Evolutionary conservation across 2,113 vertebrate species (phyloP).

Genomic region (Calyptomena viridis): DNA sequence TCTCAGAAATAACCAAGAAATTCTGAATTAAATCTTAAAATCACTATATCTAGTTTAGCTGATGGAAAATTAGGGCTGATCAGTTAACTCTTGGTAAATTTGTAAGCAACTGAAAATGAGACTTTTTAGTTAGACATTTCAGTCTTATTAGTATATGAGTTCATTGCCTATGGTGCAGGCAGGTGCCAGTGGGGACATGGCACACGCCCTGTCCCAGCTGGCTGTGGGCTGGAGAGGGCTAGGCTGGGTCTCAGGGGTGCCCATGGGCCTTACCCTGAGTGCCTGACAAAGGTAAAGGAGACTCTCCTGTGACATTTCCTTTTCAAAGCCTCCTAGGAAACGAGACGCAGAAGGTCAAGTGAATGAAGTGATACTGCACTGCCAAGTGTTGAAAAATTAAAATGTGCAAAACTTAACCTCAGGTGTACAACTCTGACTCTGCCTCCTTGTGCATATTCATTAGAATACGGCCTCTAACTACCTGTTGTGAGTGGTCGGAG

Average conservation of each 20-base stretch:
- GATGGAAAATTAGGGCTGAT: neutral
- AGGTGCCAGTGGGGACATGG: neutral
- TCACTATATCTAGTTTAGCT: neutral
- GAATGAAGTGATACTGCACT: neutral
- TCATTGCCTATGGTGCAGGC: neutral
- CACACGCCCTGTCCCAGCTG: fast-evolving
- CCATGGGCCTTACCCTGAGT: fast-evolving
- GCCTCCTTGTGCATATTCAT: constrained; percentile 66
- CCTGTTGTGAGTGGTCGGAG: neutral
- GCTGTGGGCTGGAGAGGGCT: neutral
- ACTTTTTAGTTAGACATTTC: neutral
- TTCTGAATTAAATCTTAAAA: constrained; percentile 7
- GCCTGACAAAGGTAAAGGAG: neutral
- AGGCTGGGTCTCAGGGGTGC: neutral
- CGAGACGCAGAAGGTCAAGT: neutral
- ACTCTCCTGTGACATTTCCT: neutral
- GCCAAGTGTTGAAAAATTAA: neutral
- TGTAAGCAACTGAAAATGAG: neutral
- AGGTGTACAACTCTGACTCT: constrained; percentile 53
- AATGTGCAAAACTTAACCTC: constrained; percentile 50
- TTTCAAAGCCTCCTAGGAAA: neutral
- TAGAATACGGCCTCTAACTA: constrained; percentile 54
- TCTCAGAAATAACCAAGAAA: constrained; percentile 3
- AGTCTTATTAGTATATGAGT: too few relatives aligned
- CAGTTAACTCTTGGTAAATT: neutral